Evolutionary conservation across 2,113 vertebrate genomes (phyloP), one percentile per base, ranked within the genome.

Genomic region (Grammomys dolichurus): DNA sequence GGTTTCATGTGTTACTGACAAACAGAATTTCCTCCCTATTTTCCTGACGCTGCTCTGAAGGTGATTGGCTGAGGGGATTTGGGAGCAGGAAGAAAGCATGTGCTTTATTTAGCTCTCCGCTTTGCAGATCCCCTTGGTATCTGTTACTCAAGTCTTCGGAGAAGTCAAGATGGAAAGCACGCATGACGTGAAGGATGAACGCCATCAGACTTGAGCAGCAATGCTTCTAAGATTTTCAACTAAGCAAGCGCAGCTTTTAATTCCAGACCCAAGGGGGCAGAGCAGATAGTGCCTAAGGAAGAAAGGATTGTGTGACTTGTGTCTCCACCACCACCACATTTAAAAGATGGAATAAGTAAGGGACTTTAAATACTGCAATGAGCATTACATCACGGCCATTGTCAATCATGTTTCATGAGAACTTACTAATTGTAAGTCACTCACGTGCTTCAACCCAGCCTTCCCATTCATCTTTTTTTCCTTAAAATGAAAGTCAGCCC

Each of bases 21-120:
- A 93, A 95, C 73, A 92, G 77, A 80, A 92, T 67, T 87, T 90
- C n/a, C 56, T 73, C 69, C 77, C 95, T 97, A 86, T 86, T 58
- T 87, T 85, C 33, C 92, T 58, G 86, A n/a, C 78, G 48, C 80
- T 96, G 90, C 85, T 97, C 96, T 96, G 56, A 98, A 93, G 40
- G 93, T 97, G 97, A 97, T 94, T 92, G 89, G 96, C 96, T 97
- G 58, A 96, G 96, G 87, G 94, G 91, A 67, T 80, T 91, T 92
- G 3, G 16, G 56, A 81, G 56, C 72, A 97, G 51, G 82, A 85
- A 69, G 24, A 67, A 90, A 82, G 76, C 70, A 40, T 0, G 7
- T 82, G 48, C 46, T 87, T 40, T 40, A 40, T 40, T 40, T 90
- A 94, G 80, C 7, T 96, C 89, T 92, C 58, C 91, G 95, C 67